Base-by-base conservation (phyloP, 2,797 vertebrate species). In the Siniperca undulata region DNA sequence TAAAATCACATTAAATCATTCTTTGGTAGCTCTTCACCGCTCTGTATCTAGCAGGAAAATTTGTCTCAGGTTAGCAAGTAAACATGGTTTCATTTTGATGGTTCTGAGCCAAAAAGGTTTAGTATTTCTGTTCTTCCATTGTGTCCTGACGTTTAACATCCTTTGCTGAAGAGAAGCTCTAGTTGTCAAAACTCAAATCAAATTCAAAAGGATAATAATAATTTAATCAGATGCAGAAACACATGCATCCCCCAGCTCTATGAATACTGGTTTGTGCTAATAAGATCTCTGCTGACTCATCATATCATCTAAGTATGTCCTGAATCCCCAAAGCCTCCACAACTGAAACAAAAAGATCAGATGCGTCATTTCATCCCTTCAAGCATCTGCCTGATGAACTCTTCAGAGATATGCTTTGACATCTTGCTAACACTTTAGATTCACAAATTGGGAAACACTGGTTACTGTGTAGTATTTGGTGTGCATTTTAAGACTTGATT, bases 251-350 rank as follows among this genome's bases (percentile, higher is more conserved):
- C 50, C 34, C 42, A 71, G 62, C 73, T 85, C 70, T 89, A 80
- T 83, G 75, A 90, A 86, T 87, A 50, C 77, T 56, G 62, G 70
- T 80, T 12, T 80, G 71, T 65, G 38, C 81, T 91, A 89, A 93
- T 91, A 90, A 89, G 84, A 91, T 91, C 90, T 90, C 61, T 88
- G 88, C 78, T 46, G 60, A 89, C 86, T 92, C 88, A 92, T 88
- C 88, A 52, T 61, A 82, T 90, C 86, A 78, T 85, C 58, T 9
- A 81, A 90, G 81, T 70, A 48, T 7, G 17, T 66, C 75, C 68
- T 1, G 55, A 85, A 81, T 88, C 83, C 80, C 86, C 50, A 70
- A 86, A 91, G 82, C 78, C 78, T 78, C 64, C 70, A 74, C 66
- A 48, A 44, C 73, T 74, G 61, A 89, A 89, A 91, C 80, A 83